Evolutionary conservation across 2,888 invertebrate species (phyloP).

Genomic region (Andrena camellia): DNA sequence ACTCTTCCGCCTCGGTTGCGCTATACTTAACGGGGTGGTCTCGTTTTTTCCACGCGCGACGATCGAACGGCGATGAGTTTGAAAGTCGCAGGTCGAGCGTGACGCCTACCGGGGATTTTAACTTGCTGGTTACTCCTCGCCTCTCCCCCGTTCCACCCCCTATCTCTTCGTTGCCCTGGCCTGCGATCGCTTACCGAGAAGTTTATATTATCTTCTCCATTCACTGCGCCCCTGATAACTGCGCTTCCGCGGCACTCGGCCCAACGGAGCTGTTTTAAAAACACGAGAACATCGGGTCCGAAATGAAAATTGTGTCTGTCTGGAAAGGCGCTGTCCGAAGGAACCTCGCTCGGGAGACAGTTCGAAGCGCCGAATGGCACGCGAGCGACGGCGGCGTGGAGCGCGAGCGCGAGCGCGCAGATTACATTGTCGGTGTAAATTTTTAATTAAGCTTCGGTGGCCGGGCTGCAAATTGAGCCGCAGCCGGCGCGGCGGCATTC

Average conservation of each 20-base stretch:
- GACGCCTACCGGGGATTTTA: not conserved
- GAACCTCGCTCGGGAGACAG: slow-evolving; percentile 9
- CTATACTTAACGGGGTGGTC: slow-evolving; percentile 44
- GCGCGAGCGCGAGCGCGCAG: slow-evolving; percentile 3
- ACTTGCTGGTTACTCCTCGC: not conserved
- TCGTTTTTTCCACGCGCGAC: not conserved
- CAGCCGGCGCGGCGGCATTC: slow-evolving; percentile 57
- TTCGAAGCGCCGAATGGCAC: slow-evolving; percentile 4
- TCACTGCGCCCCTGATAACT: too few relatives aligned
- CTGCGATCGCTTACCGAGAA: too few relatives aligned
- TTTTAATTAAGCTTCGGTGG: slow-evolving; percentile 68
- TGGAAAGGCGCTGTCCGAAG: not conserved
- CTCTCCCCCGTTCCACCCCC: not conserved
- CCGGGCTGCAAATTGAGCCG: slow-evolving; percentile 69
- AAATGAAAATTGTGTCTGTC: too few relatives aligned
- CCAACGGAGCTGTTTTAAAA: too few relatives aligned
- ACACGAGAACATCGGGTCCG: too few relatives aligned
- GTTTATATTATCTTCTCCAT: too few relatives aligned
- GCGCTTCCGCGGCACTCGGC: too few relatives aligned
- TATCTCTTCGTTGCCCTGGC: not conserved
- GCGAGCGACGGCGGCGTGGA: not conserved
- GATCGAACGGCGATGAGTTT: slow-evolving; percentile 11
- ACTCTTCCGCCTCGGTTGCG: slow-evolving; percentile 23
- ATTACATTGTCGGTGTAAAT: slow-evolving; percentile 68
- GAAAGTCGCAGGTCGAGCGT: slow-evolving; percentile 26